Conservation (phyloP, 2,113 vertebrate genomes). For the Passer domesticus region DNA sequence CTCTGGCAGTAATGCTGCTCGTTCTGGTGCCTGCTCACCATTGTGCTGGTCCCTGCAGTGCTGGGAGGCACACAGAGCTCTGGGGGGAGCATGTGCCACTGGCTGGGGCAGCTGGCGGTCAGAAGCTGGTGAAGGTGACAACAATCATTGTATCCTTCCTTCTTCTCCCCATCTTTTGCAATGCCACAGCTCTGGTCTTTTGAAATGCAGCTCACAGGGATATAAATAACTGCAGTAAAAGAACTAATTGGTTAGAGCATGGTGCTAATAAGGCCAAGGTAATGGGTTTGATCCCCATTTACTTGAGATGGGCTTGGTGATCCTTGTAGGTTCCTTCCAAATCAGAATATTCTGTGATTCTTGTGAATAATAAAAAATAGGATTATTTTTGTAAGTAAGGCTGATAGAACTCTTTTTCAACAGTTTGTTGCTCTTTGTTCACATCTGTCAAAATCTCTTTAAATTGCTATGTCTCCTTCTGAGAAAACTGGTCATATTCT, state of each 20-base stretch:
- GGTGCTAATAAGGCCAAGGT: background rate
- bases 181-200: background rate
- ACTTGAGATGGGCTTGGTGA: background rate
- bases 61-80: background rate
- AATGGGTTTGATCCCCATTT: background rate
- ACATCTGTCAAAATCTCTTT: background rate
- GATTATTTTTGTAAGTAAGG: background rate
- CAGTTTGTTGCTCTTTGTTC: background rate
- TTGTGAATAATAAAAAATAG: background rate
- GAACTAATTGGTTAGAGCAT: background rate
- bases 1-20: background rate
- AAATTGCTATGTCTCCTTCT: background rate
- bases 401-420: background rate
- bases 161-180: background rate
- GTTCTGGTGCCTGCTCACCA: accelerated
- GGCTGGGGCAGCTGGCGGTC: background rate
- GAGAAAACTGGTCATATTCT: background rate
- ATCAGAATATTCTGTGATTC: background rate
- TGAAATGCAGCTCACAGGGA: background rate
- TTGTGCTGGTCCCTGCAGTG: accelerated
- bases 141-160: background rate
- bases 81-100: accelerated
- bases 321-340: background rate
- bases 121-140: background rate
- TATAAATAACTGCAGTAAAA: background rate